phyloP scores from a whole-genome alignment of 2,888 invertebrate species.

The Rotaria sp. region DNA sequence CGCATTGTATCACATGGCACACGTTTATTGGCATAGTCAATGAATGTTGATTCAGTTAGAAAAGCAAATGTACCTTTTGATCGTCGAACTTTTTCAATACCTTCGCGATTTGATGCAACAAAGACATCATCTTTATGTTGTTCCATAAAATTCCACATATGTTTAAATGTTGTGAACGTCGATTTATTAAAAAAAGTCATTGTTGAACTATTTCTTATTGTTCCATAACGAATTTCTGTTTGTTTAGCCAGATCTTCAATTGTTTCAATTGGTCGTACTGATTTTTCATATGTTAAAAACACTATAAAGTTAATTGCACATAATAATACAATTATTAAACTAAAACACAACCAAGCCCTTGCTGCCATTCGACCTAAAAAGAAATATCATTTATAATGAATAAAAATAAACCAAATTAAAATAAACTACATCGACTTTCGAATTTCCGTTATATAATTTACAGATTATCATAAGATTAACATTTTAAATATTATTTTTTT shows the following conservation, averaged over 20 bases:
- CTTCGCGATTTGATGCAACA: constrained; percentile 36
- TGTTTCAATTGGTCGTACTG: constrained; percentile 71
- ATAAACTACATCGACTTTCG: too few relatives aligned
- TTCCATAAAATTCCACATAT: constrained; percentile 40
- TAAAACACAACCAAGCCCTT: constrained; percentile 56
- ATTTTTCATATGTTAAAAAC: constrained; percentile 54
- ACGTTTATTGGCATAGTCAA: constrained; percentile 73
- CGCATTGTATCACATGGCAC: constrained; percentile 72
- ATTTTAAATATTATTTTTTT: too few relatives aligned
- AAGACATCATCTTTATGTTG: constrained; percentile 48
- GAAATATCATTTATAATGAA: too few relatives aligned
- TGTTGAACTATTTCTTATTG: constrained; percentile 82
- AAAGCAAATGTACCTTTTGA: not conserved
- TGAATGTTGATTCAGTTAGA: not conserved
- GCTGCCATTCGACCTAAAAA: constrained; percentile 50
- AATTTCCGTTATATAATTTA: too few relatives aligned
- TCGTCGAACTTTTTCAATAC: constrained; percentile 37
- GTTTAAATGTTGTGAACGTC: constrained; percentile 58
- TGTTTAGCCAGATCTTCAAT: constrained; percentile 91
- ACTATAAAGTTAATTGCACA: constrained; percentile 56
- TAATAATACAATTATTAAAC: constrained; percentile 54
- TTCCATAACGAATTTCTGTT: constrained; percentile 91
- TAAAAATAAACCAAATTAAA: too few relatives aligned
- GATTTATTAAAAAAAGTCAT: constrained; percentile 70
- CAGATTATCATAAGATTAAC: too few relatives aligned